phyloP scores from a whole-genome alignment of 2,888 invertebrate species.

The Cephus sareptanus region DNA sequence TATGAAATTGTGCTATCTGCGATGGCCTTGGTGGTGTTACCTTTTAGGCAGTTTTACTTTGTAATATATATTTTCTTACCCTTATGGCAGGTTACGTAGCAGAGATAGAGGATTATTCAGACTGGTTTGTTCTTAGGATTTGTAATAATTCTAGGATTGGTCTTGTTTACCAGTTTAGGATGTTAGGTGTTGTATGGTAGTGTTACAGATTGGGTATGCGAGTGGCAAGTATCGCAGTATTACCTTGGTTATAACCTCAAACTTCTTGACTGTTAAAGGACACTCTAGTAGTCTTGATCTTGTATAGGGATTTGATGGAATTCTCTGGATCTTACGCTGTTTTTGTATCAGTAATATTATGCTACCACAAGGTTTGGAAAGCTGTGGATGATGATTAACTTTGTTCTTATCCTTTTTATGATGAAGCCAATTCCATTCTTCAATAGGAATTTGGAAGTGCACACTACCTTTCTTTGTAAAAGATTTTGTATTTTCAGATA shows the following conservation, averaged over 20 bases:
- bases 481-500: background rate
- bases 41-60: background rate
- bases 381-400: background rate
- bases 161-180: background rate
- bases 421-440: background rate
- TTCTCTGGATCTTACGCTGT: background rate
- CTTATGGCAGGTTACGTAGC: background rate
- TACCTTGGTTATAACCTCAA: constrained; percentile 43
- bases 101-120: background rate
- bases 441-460: background rate
- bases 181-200: background rate
- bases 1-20: background rate
- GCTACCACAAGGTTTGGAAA: background rate
- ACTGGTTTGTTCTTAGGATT: background rate
- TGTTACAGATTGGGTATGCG: background rate
- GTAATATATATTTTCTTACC: background rate
- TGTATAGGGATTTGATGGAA: background rate
- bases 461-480: background rate
- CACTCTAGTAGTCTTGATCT: background rate
- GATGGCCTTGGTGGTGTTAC: background rate
- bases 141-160: background rate
- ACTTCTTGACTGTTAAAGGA: constrained; percentile 1
- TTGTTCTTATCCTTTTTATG: background rate
- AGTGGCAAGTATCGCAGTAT: background rate
- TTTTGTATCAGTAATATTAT: background rate